Percentiles rank a stretch among this genome's conserved stretches.
Conservation (phyloP, 2,113 vertebrate species). For the Hydrochoerus hydrochaeris region DNA sequence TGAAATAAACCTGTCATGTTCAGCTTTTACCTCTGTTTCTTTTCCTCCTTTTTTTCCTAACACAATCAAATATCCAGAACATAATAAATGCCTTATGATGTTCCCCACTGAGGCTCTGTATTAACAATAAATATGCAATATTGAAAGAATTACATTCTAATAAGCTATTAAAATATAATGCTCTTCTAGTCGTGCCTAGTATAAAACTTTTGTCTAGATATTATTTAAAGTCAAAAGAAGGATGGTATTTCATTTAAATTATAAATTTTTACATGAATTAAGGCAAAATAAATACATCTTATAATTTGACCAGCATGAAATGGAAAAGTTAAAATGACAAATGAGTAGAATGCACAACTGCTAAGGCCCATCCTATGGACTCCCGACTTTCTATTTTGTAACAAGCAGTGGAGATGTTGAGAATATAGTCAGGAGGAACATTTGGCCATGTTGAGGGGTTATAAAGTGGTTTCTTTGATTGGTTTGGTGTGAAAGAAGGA, state of each 20-base stretch:
- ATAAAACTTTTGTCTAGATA: background rate
- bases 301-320: background rate
- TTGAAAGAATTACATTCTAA: background rate
- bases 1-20: background rate
- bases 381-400: background rate
- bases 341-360: background rate
- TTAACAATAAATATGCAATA: background rate
- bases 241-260: background rate
- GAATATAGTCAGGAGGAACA: background rate
- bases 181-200: background rate
- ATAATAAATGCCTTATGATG: background rate
- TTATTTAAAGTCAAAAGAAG: background rate
- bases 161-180: background rate
- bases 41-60: background rate
- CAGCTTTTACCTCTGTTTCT: background rate
- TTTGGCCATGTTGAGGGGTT: slow-evolving; percentile 22
- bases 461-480: background rate
- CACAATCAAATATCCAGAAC: background rate
- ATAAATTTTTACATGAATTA: background rate
- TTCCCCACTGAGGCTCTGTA: background rate
- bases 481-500: background rate
- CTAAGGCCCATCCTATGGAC: background rate
- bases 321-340: background rate
- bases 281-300: background rate
- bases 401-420: background rate